A percentile compares a stretch with the other conserved stretches of the same genome.
Evolutionary conservation across 2,113 vertebrate species (phyloP).

Genomic region (Boleophthalmus pectinirostris): DNA sequence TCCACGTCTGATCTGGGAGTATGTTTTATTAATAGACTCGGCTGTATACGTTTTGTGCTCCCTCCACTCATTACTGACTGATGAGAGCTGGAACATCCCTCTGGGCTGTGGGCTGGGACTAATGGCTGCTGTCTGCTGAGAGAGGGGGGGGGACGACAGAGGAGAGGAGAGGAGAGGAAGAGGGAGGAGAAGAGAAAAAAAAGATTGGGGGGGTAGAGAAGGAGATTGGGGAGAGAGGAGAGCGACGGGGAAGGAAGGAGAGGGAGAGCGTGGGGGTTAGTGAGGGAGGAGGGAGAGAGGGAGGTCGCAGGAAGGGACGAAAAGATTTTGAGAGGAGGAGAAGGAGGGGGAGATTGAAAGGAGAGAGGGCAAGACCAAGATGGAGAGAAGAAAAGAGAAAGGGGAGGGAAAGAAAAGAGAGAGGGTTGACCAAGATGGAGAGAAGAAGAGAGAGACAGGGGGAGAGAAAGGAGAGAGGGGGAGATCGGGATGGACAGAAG

Average conservation of each 20-base stretch:
- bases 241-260: too few species aligned
- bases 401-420: too few species aligned
- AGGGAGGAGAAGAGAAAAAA: background rate
- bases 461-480: too few species aligned
- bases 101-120: conserved; percentile 26
- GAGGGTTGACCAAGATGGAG: too few species aligned
- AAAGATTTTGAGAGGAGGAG: background rate
- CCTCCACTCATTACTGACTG: conserved; percentile 50
- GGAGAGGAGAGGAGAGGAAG: background rate
- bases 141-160: background rate
- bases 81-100: conserved; percentile 51
- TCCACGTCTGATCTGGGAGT: conserved; percentile 2
- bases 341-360: background rate
- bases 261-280: too few species aligned
- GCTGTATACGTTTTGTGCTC: conserved; percentile 23
- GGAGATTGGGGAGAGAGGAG: too few species aligned
- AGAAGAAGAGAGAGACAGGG: too few species aligned
- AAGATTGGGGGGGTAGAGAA: background rate
- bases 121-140: conserved; percentile 50
- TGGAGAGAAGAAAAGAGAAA: background rate
- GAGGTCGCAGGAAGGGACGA: too few species aligned
- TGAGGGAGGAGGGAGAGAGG: background rate
- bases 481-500: too few species aligned
- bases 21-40: conserved; percentile 52
- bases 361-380: background rate